These are phyloP conservation scores for Martes flavigula DNA, from an alignment of 2,797 vertebrate genomes.

Conservation along the genomic window DNA sequence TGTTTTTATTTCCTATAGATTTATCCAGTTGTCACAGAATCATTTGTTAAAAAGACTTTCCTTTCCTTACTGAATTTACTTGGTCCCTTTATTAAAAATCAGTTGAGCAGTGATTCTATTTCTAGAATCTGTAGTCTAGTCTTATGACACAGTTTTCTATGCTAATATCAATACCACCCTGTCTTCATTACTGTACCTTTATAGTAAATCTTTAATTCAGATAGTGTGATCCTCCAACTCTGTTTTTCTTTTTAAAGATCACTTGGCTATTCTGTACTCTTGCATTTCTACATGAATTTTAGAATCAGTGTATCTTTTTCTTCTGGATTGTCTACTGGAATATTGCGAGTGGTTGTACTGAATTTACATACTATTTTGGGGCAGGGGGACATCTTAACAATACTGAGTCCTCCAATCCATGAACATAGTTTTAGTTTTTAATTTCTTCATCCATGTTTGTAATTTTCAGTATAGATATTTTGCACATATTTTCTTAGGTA, in stretches of 20 bases:
- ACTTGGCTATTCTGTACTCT: background rate
- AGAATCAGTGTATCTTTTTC: background rate
- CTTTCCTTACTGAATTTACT: background rate
- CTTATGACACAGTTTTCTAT: background rate
- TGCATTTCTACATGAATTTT: background rate
- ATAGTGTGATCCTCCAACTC: background rate
- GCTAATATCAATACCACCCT: background rate
- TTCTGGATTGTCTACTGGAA: background rate
- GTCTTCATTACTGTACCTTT: background rate
- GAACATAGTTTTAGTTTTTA: background rate
- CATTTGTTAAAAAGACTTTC: background rate
- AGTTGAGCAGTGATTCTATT: background rate
- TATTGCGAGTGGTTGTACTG: background rate
- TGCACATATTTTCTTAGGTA: background rate
- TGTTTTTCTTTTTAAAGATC: background rate
- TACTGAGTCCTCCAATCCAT: background rate
- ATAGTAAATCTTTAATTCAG: background rate
- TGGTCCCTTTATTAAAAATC: background rate
- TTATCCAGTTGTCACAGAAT: background rate
- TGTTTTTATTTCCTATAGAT: background rate
- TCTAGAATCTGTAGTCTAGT: background rate
- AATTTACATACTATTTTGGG: background rate
- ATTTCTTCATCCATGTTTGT: background rate
- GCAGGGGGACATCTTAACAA: background rate
- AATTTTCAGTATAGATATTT: background rate